Conservation (phyloP, 2,888 invertebrate species). For the Patella caerulea region DNA sequence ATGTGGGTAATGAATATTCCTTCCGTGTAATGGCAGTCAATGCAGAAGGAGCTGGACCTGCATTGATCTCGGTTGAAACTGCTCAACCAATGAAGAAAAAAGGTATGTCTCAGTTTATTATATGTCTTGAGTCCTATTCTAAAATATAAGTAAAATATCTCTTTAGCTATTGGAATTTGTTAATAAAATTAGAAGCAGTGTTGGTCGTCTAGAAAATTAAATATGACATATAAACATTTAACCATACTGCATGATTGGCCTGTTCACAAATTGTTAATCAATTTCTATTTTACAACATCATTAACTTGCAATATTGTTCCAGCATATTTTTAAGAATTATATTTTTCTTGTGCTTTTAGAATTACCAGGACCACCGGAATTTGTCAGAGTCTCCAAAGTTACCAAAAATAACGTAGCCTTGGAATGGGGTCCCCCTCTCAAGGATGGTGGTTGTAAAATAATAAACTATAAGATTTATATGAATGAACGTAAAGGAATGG, state of each 20-base stretch:
- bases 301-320: too few species aligned
- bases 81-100: conserved; percentile 31
- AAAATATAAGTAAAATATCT: too few species aligned
- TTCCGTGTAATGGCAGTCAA: conserved; percentile 89
- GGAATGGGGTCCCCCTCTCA: conserved; percentile 67
- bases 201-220: too few species aligned
- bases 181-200: too few species aligned
- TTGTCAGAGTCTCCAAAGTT: conserved; percentile 47
- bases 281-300: too few species aligned
- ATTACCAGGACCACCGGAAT: conserved; percentile 52
- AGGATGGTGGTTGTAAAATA: conserved; percentile 63
- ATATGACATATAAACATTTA: too few species aligned
- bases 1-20: conserved; percentile 83
- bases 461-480: conserved; percentile 51
- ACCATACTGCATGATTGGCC: too few species aligned
- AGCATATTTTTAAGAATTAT: background rate
- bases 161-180: too few species aligned
- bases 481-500: conserved; percentile 38
- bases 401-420: conserved; percentile 48
- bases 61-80: conserved; percentile 27
- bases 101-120: conserved; percentile 13
- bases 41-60: conserved; percentile 81
- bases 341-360: conserved; percentile 31
- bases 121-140: too few species aligned
- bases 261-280: too few species aligned